Evolutionary conservation across 2,888 invertebrate species (phyloP), one percentile per base, ranked within the genome.

Genomic region (Sinotaia quadrata): DNA sequence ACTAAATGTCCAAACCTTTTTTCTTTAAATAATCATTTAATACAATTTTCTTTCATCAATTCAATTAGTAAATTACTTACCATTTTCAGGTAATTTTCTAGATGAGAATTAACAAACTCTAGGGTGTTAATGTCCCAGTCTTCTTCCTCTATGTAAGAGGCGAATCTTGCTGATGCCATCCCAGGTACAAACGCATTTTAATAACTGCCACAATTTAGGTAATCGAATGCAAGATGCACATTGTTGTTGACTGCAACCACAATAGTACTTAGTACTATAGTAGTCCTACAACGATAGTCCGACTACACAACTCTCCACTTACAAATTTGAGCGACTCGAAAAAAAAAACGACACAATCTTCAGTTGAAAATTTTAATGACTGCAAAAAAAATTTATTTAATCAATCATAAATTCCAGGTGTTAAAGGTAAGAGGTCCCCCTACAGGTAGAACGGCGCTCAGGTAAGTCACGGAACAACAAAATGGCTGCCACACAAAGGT

Each of bases 71-170:
- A 18, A 18, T 1, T 31, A 76, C 81, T 59, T 76, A 83, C 83
- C 83, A 81, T 81, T 67, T 75, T 79, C 31, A 83, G 72, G 65
- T 83, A 81, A 21, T 74, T 75, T 71, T 82, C 81, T 29, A 83
- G 75, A 67, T 83, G 79, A 31, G 77, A 76, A 71, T 83, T 83
- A 49, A 82, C 73, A 65, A 76, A 67, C 57, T 78, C 75, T 57
- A 83, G 59, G 24, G 79, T 78, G 33, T 69, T 72, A 47, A 83
- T 56, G 71, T 83, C 82, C 83, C 83, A 83, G 61, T 82, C 81
- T 69, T 83, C 82, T 66, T 81, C 81, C 29, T 77, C 75, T 69
- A 78, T 73, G 74, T 81, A 81, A 70, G 74, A 78, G 34, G 77
- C 77, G 61, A 79, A 81, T 27, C 71, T 75, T 56, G 29, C 15